Evolutionary conservation across 1,140 invertebrate species (phyloP).

Genomic region (Battus philenor): DNA sequence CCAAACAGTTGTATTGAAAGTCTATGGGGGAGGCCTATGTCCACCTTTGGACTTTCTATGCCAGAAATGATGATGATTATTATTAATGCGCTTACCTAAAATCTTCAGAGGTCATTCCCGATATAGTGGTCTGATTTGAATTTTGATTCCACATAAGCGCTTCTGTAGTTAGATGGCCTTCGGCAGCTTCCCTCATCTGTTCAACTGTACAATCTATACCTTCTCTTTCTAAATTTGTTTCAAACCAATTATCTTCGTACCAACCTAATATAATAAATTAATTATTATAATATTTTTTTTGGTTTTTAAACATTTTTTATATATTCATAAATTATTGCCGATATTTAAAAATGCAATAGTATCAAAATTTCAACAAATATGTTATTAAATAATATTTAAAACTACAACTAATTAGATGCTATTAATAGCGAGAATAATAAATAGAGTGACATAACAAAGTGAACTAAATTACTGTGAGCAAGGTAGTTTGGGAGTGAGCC

Average conservation of each 20-base stretch:
- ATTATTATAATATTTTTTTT: neutral
- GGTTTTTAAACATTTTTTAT: neutral
- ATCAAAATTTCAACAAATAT: too few relatives aligned
- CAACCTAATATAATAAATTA: conserved; percentile 80
- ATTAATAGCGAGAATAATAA: neutral
- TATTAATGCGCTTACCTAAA: conserved; percentile 73
- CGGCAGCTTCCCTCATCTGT: conserved; percentile 94
- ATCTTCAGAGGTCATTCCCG: conserved; percentile 91
- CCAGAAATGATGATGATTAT: neutral
- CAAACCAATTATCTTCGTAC: conserved; percentile 99
- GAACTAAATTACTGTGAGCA: conserved; percentile 10
- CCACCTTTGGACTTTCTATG: too few relatives aligned
- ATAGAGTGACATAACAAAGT: conserved; percentile 7
- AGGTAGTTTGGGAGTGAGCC: conserved; percentile 7
- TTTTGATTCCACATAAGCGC: conserved; percentile 99
- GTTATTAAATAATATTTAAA: neutral
- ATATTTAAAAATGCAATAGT: too few relatives aligned
- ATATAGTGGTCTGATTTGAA: conserved; percentile 90
- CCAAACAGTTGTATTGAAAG: too few relatives aligned
- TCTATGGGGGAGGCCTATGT: too few relatives aligned
- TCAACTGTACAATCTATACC: conserved; percentile 94
- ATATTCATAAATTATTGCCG: neutral
- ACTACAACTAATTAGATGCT: too few relatives aligned
- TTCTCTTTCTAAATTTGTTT: conserved; percentile 90
- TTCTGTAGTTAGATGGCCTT: conserved; percentile 98